A percentile compares a stretch with the other conserved stretches of the same genome.
phyloP scores from a whole-genome alignment of 2,888 invertebrate species.

The Tachina fera region DNA sequence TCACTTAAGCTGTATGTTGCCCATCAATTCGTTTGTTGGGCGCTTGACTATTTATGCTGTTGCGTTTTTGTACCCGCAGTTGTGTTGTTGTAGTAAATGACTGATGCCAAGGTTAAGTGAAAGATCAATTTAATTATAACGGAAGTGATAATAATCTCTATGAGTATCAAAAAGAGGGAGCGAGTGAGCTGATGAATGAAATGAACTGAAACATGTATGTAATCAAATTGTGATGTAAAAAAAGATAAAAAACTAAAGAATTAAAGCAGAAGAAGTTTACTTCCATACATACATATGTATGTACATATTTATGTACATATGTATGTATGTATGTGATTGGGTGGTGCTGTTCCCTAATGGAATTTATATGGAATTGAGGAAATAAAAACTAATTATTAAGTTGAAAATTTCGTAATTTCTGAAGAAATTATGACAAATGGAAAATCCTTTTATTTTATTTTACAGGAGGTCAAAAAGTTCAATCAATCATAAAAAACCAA shows the following conservation, averaged over 20 bases:
- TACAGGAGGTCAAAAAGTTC: conserved; percentile 9
- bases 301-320: background rate
- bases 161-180: conserved; percentile 38
- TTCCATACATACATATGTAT: background rate
- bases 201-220: conserved; percentile 54
- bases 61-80: conserved; percentile 21
- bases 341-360: conserved; percentile 38
- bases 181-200: conserved; percentile 10
- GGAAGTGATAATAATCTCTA: conserved; percentile 72
- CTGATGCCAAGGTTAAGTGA: conserved; percentile 73
- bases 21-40: conserved; percentile 34
- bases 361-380: conserved; percentile 57
- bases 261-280: background rate
- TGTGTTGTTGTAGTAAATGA: conserved; percentile 51
- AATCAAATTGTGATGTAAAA: conserved; percentile 52
- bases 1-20: conserved; percentile 3
- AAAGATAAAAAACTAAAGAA: conserved; percentile 2
- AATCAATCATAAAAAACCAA: background rate
- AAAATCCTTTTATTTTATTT: conserved; percentile 13
- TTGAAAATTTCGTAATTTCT: background rate
- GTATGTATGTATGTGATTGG: conserved; percentile 11
- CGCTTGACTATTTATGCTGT: conserved; percentile 10
- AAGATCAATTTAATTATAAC: conserved; percentile 73
- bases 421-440: background rate
- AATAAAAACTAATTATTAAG: conserved; percentile 2